Base-by-base conservation (phyloP, 2,113 vertebrate genomes). In the Megaptera novaeangliae region DNA sequence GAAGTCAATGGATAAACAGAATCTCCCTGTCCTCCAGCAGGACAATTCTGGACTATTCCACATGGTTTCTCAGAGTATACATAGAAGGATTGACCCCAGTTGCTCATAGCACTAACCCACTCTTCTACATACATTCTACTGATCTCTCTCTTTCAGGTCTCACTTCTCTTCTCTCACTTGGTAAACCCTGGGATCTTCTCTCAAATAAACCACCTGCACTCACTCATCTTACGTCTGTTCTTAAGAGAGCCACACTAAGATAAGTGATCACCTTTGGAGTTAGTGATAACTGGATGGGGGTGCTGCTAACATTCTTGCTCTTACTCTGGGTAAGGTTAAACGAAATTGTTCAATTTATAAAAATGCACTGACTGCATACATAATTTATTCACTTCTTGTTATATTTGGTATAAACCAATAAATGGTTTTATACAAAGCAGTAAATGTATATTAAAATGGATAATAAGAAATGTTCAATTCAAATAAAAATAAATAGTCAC, bases 391-490 rank as follows among this genome's bases (percentile, higher is more conserved):
- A 23, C 8, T 94, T 92, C 86, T 92, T 46, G 41, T 90, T 91
- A 44, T 71, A 63, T 81, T 96, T 96, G 7, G 1, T 61, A 52
- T 94, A 82, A 72, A 39, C 81, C 31, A 80, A n/a, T 64, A 66
- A 64, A 66, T 34, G 15, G 2, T 6, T 78, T 55, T 84, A 83
- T 69, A 69, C 3, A 95, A 93, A 68, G 52, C 18, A 98, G 34
- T 52, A 97, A 97, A 95, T 95, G 11, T 80, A 80, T 88, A 66
- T 86, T 97, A 95, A 96, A 91, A 97, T 74, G 1, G 34, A 86
- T 57, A 94, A 87, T 64, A 77, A 95, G 41, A 97, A 97, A 96
- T 91, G 11, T 57, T 96, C 83, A 91, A 88, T 96, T 98, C 93
- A 96, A 98, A 96, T 97, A 97, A 90, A 95, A 34, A 0, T 95